Evolutionary conservation across 2,797 vertebrate species (phyloP), one percentile per base, ranked within the genome.

Genomic region (Melanotaenia maccullochi): DNA sequence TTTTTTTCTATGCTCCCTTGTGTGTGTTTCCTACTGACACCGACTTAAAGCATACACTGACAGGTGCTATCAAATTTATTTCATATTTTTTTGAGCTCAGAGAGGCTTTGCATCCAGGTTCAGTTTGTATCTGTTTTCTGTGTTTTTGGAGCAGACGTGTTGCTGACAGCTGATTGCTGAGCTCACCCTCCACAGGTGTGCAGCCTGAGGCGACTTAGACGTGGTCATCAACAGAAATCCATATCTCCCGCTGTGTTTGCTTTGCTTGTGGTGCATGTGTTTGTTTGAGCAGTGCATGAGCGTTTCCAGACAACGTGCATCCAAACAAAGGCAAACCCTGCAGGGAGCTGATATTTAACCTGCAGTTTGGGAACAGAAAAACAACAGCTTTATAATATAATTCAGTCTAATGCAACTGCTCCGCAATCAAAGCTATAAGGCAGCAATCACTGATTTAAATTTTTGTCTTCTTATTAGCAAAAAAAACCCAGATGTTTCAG

Each of bases 161-260:
- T 67, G 71, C 68, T 61, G 75, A 63, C 71, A 38, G 70, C 40
- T 42, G 35, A 32, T 75, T 81, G 80, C 83, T 18, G 80, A 85
- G 56, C 70, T 35, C 59, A 71, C 42, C 28, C 76, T 75, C 76
- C 30, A 49, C 77, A 80, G 83, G 72, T 83, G 80, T 55, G 3
- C 63, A 22, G 40, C 66, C 79, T 9, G 13, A 79, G 75, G 79
- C 38, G 7, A 33, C 74, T 64, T 11, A 65, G 61, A 73, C 76
- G 33, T 1, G 44, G 65, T 35, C 75, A 73, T 86, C 76, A 63
- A 40, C 79, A 77, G 16, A 72, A 75, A 90, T 88, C 84, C 73
- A 85, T 87, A 74, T 60, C 65, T 64, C 75, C 68, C n/a, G 0
- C 71, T 60, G 76, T 78, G 82, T 76, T 73, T 79, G 67, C 51